Evolutionary conservation across 2,797 vertebrate species (phyloP).

Genomic region (Micropoecilia bifurca): DNA sequence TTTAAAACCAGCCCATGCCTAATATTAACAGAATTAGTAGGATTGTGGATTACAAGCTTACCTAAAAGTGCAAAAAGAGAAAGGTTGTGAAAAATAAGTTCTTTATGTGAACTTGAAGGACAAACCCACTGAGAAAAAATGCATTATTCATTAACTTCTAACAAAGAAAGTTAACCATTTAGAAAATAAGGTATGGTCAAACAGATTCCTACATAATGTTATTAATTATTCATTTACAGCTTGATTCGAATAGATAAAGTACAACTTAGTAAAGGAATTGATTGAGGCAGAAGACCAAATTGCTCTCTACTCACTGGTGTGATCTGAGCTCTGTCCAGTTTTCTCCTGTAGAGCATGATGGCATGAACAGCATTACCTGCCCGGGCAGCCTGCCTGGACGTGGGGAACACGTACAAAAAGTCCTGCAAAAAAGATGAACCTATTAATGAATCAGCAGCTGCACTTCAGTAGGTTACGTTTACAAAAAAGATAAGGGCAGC

Average conservation of each 20-base stretch:
- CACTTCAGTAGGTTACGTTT: not conserved
- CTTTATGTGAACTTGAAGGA: constrained; percentile 27
- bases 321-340: constrained; percentile 94
- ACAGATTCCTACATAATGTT: not conserved
- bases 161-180: constrained; percentile 41
- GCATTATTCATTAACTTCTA: constrained; percentile 12
- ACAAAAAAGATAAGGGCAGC: not conserved
- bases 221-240: not conserved
- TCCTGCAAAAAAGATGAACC: constrained; percentile 80
- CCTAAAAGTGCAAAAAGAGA: constrained; percentile 26
- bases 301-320: constrained; percentile 86
- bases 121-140: constrained; percentile 30
- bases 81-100: constrained; percentile 24
- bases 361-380: constrained; percentile 93
- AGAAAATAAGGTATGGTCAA: not conserved
- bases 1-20: not conserved
- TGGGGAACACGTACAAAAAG: constrained; percentile 88
- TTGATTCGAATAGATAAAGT: not conserved
- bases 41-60: constrained; percentile 16
- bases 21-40: not conserved
- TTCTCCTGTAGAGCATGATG: constrained; percentile 91
- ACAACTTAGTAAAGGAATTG: not conserved
- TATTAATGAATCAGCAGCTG: not conserved
- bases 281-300: not conserved
- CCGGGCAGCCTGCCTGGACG: constrained; percentile 89